phyloP scores from a whole-genome alignment of 2,113 vertebrate species.

The Archocentrus centrarchus region DNA sequence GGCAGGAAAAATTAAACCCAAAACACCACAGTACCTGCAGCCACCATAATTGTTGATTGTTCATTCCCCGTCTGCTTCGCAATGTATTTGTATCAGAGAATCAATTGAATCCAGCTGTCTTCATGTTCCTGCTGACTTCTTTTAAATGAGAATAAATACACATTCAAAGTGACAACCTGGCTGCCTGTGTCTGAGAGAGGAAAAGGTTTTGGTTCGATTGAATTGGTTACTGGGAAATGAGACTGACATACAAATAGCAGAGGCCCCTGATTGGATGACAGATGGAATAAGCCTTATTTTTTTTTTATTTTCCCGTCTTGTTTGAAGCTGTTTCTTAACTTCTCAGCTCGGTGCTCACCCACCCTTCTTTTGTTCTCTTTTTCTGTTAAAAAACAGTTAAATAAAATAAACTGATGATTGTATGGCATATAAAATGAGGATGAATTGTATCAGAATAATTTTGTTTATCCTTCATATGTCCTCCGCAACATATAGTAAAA shows the following conservation, averaged over 20 bases:
- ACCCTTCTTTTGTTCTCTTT: background rate
- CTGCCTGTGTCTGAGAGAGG: conserved; percentile 47
- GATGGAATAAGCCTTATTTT: conserved; percentile 54
- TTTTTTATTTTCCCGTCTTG: background rate
- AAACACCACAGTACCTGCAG: background rate
- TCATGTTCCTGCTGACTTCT: conserved; percentile 56
- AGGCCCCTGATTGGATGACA: conserved; percentile 70
- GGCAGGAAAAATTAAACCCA: accelerated
- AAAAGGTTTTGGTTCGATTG: conserved; percentile 57
- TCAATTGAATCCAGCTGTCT: conserved; percentile 72
- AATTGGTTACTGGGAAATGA: conserved; percentile 69
- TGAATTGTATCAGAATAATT: background rate
- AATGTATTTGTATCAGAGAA: conserved; percentile 47
- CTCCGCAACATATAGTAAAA: conserved; percentile 40
- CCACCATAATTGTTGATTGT: conserved; percentile 7
- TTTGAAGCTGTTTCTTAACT: conserved; percentile 22
- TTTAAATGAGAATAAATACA: conserved; percentile 75
- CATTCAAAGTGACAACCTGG: conserved; percentile 78
- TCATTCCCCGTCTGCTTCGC: conserved; percentile 35
- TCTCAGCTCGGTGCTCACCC: conserved; percentile 14
- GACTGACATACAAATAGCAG: conserved; percentile 45
- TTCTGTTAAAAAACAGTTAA: background rate
- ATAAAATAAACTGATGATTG: background rate
- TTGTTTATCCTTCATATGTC: background rate
- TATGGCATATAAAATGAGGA: too few relatives aligned